Percentiles rank a stretch among this genome's conserved stretches.
Conservation (phyloP, 2,888 invertebrate species). For the Archaeoteleia sp. region DNA sequence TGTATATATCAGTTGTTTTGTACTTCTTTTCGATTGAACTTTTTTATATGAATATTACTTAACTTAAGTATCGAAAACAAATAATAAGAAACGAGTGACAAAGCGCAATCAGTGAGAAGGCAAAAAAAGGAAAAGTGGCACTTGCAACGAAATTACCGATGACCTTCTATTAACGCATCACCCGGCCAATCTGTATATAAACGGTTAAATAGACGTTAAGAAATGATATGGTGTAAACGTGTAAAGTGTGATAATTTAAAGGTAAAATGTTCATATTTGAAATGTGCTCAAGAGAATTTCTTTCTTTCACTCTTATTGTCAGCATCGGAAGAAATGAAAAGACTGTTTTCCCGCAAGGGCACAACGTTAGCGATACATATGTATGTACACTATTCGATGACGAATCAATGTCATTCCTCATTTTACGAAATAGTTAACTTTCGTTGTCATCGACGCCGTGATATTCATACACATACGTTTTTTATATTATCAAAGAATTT, state of each 20-base stretch:
- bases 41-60: conserved; percentile 54
- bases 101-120: conserved; percentile 45
- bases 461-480: too few relatives aligned
- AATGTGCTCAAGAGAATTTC: conserved; percentile 55
- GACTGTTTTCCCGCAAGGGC: conserved; percentile 38
- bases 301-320: conserved; percentile 43
- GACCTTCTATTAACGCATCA: conserved; percentile 60
- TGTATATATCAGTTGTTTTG: conserved; percentile 51
- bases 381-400: conserved; percentile 33
- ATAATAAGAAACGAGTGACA: conserved; percentile 21
- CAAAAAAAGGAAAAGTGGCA: conserved; percentile 45
- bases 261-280: conserved; percentile 64
- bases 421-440: too few relatives aligned
- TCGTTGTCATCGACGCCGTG: too few relatives aligned
- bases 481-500: too few relatives aligned
- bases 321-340: conserved; percentile 32
- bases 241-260: conserved; percentile 70
- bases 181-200: conserved; percentile 65
- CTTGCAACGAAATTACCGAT: conserved; percentile 64
- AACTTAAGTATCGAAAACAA: conserved; percentile 44
- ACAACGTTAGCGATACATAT: conserved; percentile 10
- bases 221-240: conserved; percentile 60
- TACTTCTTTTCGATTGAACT: conserved; percentile 46
- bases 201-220: conserved; percentile 54
- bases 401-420: conserved; percentile 61